Conservation (phyloP, 2,888 invertebrate species). For the Chymomyza fuscimana region DNA sequence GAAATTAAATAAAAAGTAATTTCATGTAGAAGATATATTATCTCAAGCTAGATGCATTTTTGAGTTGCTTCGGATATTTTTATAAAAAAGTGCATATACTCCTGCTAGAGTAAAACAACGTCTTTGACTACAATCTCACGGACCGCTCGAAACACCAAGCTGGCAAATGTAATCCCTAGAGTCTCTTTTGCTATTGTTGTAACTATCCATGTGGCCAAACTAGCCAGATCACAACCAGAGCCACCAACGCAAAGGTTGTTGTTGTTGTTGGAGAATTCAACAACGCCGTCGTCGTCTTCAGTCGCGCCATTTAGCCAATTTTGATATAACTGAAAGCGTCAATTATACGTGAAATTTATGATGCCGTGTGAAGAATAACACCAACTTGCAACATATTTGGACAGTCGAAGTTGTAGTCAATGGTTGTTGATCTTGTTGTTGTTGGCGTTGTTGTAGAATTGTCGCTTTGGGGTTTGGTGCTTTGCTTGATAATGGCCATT, state of each 20-base stretch:
- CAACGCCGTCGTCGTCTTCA: constrained; percentile 31
- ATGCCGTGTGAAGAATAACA: constrained; percentile 78
- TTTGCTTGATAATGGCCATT: constrained; percentile 66
- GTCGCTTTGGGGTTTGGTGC: constrained; percentile 54
- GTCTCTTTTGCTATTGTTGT: constrained; percentile 29
- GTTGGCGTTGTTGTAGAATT: constrained; percentile 49
- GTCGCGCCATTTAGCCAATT: constrained; percentile 69
- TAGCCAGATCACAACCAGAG: constrained; percentile 36
- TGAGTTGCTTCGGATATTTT: no score
- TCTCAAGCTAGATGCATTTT: not conserved
- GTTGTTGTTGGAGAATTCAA: constrained; percentile 11
- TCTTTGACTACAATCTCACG: constrained; percentile 12
- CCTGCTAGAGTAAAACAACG: constrained; percentile 19
- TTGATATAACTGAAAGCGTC: constrained; percentile 78
- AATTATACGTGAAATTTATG: constrained; percentile 79
- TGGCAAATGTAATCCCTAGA: constrained; percentile 58
- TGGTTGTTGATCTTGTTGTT: constrained; percentile 24
- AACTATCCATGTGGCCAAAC: constrained; percentile 22
- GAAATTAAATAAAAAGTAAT: no score
- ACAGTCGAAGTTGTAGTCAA: constrained; percentile 41
- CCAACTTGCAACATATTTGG: constrained; percentile 76
- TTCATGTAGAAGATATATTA: no score
- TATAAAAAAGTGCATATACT: not conserved
- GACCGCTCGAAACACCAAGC: not conserved
- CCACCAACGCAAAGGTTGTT: constrained; percentile 64